Evolutionary conservation across 2,113 vertebrate species (phyloP).

Genomic region (Carollia perspicillata): DNA sequence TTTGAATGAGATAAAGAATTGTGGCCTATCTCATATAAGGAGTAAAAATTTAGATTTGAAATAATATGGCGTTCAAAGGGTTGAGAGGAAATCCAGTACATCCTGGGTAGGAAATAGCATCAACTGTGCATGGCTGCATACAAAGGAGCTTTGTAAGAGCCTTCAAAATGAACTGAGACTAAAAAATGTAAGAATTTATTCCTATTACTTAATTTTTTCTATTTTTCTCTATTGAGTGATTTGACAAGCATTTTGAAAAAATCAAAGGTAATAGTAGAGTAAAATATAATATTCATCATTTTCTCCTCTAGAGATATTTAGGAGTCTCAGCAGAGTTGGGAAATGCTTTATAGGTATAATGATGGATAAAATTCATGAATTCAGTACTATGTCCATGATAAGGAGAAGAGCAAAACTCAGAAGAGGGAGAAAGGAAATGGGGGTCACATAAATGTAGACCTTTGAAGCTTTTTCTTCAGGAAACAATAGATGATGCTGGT

Average conservation of each 20-base stretch:
- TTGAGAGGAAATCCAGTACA: background rate
- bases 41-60: conserved; percentile 58
- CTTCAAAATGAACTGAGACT: background rate
- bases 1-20: conserved; percentile 51
- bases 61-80: conserved; percentile 47
- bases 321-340: background rate
- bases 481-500: background rate
- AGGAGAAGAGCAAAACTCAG: background rate
- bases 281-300: background rate
- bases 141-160: background rate
- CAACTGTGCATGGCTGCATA: background rate
- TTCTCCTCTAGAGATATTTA: background rate
- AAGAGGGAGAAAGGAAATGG: background rate
- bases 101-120: background rate
- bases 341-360: background rate
- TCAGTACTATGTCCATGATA: background rate
- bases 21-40: background rate
- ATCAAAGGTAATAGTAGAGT: background rate
- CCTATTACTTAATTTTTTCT: background rate
- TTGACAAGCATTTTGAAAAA: background rate
- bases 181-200: background rate
- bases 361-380: background rate
- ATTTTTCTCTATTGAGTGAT: background rate
- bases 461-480: background rate
- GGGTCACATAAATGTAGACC: background rate